Evolutionary conservation across 2,113 vertebrate genomes (phyloP).

Genomic region (Upupa epops): DNA sequence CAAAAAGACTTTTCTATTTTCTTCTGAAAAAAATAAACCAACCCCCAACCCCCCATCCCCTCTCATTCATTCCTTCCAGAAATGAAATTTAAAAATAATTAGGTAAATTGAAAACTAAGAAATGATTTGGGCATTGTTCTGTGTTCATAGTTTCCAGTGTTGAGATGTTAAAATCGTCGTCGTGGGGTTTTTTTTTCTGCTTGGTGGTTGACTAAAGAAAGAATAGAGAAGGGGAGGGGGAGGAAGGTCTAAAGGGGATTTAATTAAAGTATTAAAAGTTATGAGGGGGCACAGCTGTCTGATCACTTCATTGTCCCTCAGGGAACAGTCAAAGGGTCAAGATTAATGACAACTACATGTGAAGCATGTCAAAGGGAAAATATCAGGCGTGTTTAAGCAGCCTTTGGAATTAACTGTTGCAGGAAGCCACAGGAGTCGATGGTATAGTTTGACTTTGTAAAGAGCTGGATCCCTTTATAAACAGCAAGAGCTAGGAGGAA

Average conservation of each 20-base stretch:
- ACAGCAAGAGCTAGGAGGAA: neutral
- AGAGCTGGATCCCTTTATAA: neutral
- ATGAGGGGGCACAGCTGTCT: slow-evolving; percentile 64
- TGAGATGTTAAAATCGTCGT: slow-evolving; percentile 46
- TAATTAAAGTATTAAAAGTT: slow-evolving; percentile 66
- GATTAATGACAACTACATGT: slow-evolving; percentile 54
- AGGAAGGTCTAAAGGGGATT: slow-evolving; percentile 59
- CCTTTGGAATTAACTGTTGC: slow-evolving; percentile 42
- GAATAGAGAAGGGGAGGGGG: neutral
- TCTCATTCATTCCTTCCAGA: slow-evolving; percentile 65
- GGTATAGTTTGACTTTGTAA: neutral
- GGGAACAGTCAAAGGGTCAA: slow-evolving; percentile 64
- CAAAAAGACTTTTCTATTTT: slow-evolving; percentile 38
- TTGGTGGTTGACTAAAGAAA: slow-evolving; percentile 59
- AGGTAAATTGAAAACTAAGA: slow-evolving; percentile 67
- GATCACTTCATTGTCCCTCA: slow-evolving; percentile 47
- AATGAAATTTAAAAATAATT: slow-evolving; percentile 69
- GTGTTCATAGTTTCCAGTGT: slow-evolving; percentile 70
- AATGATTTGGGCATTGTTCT: slow-evolving; percentile 64
- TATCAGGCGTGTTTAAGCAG: slow-evolving; percentile 42
- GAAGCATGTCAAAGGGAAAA: slow-evolving; percentile 63
- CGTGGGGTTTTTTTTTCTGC: slow-evolving; percentile 24
- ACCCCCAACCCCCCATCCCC: neutral
- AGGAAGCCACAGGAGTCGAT: neutral
- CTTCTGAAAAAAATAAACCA: slow-evolving; percentile 59